Percentiles rank a stretch among this genome's conserved stretches.
These are phyloP conservation scores for Leptura quadrifasciata DNA, from an alignment of 2,888 invertebrate genomes.

Conservation along the genomic window DNA sequence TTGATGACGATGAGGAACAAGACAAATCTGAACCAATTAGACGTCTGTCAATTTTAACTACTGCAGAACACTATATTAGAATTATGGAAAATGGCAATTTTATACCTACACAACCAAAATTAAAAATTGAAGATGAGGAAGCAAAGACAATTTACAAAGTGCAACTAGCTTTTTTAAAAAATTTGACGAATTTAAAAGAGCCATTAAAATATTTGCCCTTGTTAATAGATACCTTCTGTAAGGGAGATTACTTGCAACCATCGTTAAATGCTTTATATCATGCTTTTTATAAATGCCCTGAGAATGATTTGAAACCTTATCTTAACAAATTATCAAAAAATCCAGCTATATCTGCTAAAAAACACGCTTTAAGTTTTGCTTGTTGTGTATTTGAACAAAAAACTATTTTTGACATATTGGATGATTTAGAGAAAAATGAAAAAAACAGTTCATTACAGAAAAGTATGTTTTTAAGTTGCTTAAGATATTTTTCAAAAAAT, in stretches of 20 bases:
- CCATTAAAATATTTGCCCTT: conserved; percentile 3
- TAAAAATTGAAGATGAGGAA: conserved; percentile 8
- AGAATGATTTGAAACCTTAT: conserved; percentile 5
- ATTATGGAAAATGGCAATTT: too few species aligned
- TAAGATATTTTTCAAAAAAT: too few species aligned
- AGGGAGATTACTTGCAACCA: conserved; percentile 21
- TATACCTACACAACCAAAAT: conserved; percentile 30
- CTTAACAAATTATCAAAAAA: conserved; percentile 4
- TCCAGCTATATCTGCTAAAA: conserved; percentile 21
- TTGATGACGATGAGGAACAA: background rate
- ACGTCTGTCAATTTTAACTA: background rate
- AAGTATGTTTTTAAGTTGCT: too few species aligned
- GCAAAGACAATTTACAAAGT: background rate
- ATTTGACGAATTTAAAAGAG: conserved; percentile 5
- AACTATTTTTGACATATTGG: background rate
- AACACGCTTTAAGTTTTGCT: conserved; percentile 12
- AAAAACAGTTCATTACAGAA: conserved; percentile 10
- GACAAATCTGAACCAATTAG: background rate
- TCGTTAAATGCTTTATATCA: conserved; percentile 7
- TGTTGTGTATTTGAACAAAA: background rate
- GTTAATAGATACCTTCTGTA: conserved; percentile 23
- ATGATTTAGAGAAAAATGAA: background rate
- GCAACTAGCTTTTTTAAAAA: background rate
- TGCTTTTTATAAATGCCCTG: conserved; percentile 14
- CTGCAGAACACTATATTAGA: conserved; percentile 12